Evolutionary conservation across 2,888 invertebrate genomes (phyloP).

Genomic region (Caenorhabditis sp.): DNA sequence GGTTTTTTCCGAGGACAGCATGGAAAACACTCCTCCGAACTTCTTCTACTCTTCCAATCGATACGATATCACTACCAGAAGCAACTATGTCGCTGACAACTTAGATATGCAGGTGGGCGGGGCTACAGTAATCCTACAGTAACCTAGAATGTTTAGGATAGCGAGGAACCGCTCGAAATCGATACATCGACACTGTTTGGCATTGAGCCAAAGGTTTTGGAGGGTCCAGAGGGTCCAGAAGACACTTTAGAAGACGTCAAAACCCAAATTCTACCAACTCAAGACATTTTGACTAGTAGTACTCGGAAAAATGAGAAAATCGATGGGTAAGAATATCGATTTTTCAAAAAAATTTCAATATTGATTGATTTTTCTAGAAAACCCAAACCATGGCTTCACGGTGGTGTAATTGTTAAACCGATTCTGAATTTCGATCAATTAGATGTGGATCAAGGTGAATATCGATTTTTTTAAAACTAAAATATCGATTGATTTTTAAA

Average conservation of each 20-base stretch:
- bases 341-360: no score
- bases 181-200: slow-evolving; percentile 69
- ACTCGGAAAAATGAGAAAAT: slow-evolving; percentile 20
- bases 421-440: slow-evolving; percentile 63
- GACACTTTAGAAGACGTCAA: no score
- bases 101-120: slow-evolving; percentile 54
- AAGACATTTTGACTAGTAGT: no score
- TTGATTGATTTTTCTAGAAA: not conserved
- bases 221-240: slow-evolving; percentile 1
- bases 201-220: slow-evolving; percentile 23
- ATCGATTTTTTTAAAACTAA: no score
- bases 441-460: slow-evolving; percentile 57
- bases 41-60: slow-evolving; percentile 67
- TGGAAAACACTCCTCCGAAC: slow-evolving; percentile 71
- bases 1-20: slow-evolving; percentile 69
- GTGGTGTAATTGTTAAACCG: slow-evolving; percentile 65
- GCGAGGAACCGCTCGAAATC: slow-evolving; percentile 65
- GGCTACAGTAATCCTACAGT: not conserved
- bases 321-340: not conserved
- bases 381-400: slow-evolving; percentile 52
- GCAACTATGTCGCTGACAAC: slow-evolving; percentile 57
- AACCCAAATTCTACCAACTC: no score
- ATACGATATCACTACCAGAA: slow-evolving; percentile 52
- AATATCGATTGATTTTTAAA: no score
- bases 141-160: slow-evolving; percentile 26